phyloP scores from a whole-genome alignment of 2,797 vertebrate genomes.

The Oreortyx pictus region DNA sequence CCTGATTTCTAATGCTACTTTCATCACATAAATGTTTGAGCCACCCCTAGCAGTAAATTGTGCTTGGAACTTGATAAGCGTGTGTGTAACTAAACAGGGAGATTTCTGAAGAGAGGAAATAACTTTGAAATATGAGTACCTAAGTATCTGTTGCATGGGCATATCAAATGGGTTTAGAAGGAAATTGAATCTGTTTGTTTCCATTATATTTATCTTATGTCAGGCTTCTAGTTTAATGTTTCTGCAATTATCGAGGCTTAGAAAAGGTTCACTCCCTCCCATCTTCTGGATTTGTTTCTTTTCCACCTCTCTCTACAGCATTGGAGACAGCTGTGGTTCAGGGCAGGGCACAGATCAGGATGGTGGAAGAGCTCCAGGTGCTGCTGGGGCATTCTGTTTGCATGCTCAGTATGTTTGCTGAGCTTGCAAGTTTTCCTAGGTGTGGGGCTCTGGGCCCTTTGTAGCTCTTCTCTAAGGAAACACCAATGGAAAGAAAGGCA shows the following conservation, averaged over 20 bases:
- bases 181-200: slow-evolving; percentile 7
- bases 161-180: neutral
- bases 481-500: neutral
- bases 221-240: neutral
- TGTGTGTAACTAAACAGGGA: neutral
- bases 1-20: neutral
- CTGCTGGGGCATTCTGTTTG: neutral
- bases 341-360: neutral
- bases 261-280: neutral
- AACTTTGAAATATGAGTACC: neutral
- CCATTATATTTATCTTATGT: neutral
- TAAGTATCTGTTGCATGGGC: neutral
- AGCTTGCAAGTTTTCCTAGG: neutral
- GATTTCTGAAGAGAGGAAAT: slow-evolving; percentile 7
- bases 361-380: neutral
- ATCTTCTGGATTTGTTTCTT: neutral
- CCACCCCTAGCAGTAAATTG: neutral
- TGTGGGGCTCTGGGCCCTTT: neutral
- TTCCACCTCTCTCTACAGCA: neutral
- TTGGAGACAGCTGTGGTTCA: neutral
- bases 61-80: neutral
- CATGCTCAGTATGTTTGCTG: neutral
- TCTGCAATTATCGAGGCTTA: neutral
- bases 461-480: neutral
- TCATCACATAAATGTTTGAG: neutral